phyloP scores from a whole-genome alignment of 2,888 invertebrate genomes.

The Seira sanloemensis region DNA sequence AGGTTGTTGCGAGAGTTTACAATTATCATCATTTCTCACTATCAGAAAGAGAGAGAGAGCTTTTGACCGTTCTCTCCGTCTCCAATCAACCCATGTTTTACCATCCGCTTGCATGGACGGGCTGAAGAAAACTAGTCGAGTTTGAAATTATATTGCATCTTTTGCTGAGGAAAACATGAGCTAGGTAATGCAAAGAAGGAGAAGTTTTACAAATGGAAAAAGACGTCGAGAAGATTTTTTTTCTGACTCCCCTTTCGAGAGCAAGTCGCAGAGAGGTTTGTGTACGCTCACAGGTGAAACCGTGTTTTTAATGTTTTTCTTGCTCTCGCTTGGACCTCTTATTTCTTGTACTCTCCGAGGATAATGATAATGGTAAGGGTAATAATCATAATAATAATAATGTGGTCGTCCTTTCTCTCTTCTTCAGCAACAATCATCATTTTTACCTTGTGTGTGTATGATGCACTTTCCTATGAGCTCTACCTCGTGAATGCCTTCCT shows the following conservation, averaged over 20 bases:
- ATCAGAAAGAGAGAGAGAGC: neutral
- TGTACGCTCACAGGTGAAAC: neutral
- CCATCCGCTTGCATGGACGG: neutral
- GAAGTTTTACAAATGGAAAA: neutral
- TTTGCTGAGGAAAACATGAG: neutral
- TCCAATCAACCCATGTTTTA: neutral
- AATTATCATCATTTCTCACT: neutral
- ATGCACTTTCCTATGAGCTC: neutral
- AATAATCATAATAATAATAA: constrained; percentile 48
- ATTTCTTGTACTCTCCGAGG: constrained; percentile 6
- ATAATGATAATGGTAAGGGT: constrained; percentile 39
- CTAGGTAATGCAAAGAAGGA: neutral
- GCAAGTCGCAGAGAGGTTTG: no score
- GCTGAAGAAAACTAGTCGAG: neutral
- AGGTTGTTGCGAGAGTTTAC: neutral
- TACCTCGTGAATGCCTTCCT: neutral
- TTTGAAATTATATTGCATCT: constrained; percentile 16
- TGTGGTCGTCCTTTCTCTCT: constrained; percentile 34
- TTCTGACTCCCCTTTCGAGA: neutral
- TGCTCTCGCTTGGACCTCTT: constrained; percentile 13
- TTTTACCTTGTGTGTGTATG: neutral
- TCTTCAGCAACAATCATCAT: neutral
- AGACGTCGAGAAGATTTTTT: neutral
- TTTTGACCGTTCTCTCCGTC: neutral
- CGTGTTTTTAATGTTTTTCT: constrained; percentile 8